Percentiles rank a stretch among this genome's conserved stretches.
These are phyloP conservation scores for Macrophya annulata DNA, from an alignment of 2,888 invertebrate genomes.

Conservation along the genomic window DNA sequence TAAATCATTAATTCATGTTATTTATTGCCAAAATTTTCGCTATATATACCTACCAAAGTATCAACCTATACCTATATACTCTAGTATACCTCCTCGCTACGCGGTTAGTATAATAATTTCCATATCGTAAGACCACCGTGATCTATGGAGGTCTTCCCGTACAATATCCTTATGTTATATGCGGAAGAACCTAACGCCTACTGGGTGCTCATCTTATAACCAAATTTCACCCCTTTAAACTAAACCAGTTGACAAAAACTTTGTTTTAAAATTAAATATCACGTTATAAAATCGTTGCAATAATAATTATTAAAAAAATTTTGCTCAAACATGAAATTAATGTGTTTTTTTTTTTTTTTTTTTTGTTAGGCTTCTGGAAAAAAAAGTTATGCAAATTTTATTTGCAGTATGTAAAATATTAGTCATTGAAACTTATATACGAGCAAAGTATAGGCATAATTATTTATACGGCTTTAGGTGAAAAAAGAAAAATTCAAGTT, in stretches of 20 bases:
- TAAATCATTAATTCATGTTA: conserved; percentile 72
- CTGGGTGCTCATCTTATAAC: conserved; percentile 62
- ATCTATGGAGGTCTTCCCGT: conserved; percentile 72
- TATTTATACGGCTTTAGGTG: not conserved
- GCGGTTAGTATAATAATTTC: conserved; percentile 71
- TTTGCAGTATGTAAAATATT: not conserved
- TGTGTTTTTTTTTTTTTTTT: not conserved
- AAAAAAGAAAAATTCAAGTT: not conserved
- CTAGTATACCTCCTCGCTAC: conserved; percentile 1
- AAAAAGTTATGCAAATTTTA: not conserved
- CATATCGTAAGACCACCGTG: conserved; percentile 73
- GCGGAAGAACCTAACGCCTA: conserved; percentile 61
- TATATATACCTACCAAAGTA: conserved; percentile 60
- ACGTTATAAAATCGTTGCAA: not conserved
- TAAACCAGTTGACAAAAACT: conserved; percentile 45
- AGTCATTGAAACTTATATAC: not conserved
- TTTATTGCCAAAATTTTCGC: conserved; percentile 73
- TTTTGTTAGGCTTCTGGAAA: not conserved
- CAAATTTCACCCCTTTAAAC: conserved; percentile 18
- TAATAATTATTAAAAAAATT: not conserved
- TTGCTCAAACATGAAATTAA: not conserved
- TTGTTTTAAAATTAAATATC: not conserved
- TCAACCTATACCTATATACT: not conserved
- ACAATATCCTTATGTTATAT: conserved; percentile 70
- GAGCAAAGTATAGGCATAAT: not conserved